A percentile compares a stretch with the other conserved stretches of the same genome.
Evolutionary conservation across 2,888 invertebrate species (phyloP).

Genomic region (Beris chalybata): DNA sequence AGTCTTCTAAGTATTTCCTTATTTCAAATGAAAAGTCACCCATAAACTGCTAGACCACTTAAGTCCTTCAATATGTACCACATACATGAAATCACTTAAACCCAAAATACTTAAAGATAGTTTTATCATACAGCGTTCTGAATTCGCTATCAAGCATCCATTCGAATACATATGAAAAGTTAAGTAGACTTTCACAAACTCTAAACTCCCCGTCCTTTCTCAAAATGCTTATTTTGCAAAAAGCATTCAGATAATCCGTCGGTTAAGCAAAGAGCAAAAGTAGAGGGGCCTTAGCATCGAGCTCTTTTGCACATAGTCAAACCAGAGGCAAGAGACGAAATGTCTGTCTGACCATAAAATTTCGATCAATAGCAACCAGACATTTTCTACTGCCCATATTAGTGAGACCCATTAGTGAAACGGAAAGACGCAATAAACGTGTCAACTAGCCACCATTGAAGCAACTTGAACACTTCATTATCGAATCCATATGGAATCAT

Average conservation of each 20-base stretch:
- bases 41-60: too few relatives aligned
- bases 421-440: conserved; percentile 19
- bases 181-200: conserved; percentile 11
- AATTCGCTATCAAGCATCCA: neutral
- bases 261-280: conserved; percentile 7
- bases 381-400: conserved; percentile 3
- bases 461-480: conserved; percentile 27
- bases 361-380: conserved; percentile 21
- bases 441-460: conserved; percentile 21
- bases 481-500: conserved; percentile 8
- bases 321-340: neutral
- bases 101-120: neutral
- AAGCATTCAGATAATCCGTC: neutral
- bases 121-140: neutral
- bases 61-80: too few relatives aligned
- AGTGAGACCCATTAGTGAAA: conserved; percentile 16
- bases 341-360: conserved; percentile 7
- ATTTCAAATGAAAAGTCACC: too few relatives aligned
- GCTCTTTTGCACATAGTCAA: conserved; percentile 18
- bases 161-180: conserved; percentile 8
- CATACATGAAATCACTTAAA: neutral
- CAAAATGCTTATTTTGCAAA: conserved; percentile 20
- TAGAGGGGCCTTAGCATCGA: conserved; percentile 11
- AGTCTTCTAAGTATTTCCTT: too few relatives aligned
- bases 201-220: neutral